Evolutionary conservation across 2,888 invertebrate species (phyloP).

Genomic region (Listrodromus nycthemerus): DNA sequence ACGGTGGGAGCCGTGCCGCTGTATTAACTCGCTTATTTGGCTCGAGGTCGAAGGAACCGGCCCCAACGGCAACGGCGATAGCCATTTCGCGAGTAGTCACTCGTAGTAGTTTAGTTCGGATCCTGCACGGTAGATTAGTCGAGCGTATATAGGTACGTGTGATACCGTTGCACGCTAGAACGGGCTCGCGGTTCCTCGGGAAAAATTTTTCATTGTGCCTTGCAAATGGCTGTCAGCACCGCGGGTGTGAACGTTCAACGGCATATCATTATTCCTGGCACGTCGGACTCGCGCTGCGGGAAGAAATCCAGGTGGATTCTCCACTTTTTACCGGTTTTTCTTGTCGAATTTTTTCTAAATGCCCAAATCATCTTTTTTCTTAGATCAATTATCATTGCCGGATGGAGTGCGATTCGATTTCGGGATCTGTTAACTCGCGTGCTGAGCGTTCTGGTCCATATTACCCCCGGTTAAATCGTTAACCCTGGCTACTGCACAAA

Average conservation of each 20-base stretch:
- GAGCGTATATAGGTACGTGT: slow-evolving; percentile 18
- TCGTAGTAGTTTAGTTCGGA: slow-evolving; percentile 12
- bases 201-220: slow-evolving; percentile 55
- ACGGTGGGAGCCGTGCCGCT: slow-evolving; percentile 11
- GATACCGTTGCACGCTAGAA: slow-evolving; percentile 57
- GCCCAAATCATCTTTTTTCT: not conserved
- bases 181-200: slow-evolving; percentile 20
- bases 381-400: not conserved
- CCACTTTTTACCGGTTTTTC: not conserved
- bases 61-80: slow-evolving; percentile 47
- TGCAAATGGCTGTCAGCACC: slow-evolving; percentile 16
- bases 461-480: too few species aligned
- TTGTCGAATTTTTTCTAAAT: not conserved
- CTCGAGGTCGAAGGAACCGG: slow-evolving; percentile 67
- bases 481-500: not conserved
- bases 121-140: slow-evolving; percentile 15
- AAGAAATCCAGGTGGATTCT: too few species aligned
- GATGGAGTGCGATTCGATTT: not conserved
- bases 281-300: too few species aligned
- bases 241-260: not conserved
- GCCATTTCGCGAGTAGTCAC: slow-evolving; percentile 10
- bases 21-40: slow-evolving; percentile 64
- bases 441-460: too few species aligned
- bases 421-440: too few species aligned
- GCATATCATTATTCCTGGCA: not conserved